A percentile compares a stretch with the other conserved stretches of the same genome.
These are phyloP conservation scores for Shargacucullia verbasci DNA, from an alignment of 2,888 invertebrate species.

Conservation along the genomic window DNA sequence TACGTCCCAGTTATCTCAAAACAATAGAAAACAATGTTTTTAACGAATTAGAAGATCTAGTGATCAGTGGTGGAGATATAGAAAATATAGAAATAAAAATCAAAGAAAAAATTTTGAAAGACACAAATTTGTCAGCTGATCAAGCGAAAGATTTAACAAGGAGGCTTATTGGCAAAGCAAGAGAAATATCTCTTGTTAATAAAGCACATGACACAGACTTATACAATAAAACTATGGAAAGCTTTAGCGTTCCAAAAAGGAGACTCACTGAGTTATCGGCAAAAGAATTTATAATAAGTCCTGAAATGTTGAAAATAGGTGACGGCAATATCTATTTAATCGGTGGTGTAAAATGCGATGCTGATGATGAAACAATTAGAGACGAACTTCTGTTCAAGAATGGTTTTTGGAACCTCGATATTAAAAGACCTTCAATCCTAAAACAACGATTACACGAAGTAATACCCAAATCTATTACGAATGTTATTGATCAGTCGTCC, in stretches of 20 bases:
- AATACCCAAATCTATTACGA: constrained; percentile 27
- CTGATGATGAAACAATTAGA: not conserved
- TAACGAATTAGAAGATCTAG: constrained; percentile 13
- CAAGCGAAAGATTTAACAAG: constrained; percentile 9
- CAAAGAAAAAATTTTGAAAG: constrained; percentile 13
- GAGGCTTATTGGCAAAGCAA: constrained; percentile 10
- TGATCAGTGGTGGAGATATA: constrained; percentile 2
- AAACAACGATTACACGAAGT: constrained; percentile 41
- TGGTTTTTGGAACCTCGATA: not conserved
- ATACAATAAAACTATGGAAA: not conserved
- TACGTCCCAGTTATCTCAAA: constrained; percentile 8
- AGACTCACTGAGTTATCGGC: not conserved
- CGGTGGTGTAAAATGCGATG: not conserved
- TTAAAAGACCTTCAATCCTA: constrained; percentile 8
- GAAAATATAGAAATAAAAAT: constrained; percentile 11
- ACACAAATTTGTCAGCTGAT: constrained; percentile 12
- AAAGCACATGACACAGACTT: not conserved
- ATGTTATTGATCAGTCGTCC: constrained; percentile 14
- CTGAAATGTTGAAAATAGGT: not conserved
- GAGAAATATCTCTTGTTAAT: constrained; percentile 1
- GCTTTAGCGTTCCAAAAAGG: not conserved
- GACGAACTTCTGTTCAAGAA: not conserved
- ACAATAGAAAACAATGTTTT: constrained; percentile 3
- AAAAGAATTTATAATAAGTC: constrained; percentile 4
- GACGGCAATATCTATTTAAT: not conserved